Evolutionary conservation across 2,888 invertebrate genomes (phyloP).

Genomic region (Lochmaea crataegi): DNA sequence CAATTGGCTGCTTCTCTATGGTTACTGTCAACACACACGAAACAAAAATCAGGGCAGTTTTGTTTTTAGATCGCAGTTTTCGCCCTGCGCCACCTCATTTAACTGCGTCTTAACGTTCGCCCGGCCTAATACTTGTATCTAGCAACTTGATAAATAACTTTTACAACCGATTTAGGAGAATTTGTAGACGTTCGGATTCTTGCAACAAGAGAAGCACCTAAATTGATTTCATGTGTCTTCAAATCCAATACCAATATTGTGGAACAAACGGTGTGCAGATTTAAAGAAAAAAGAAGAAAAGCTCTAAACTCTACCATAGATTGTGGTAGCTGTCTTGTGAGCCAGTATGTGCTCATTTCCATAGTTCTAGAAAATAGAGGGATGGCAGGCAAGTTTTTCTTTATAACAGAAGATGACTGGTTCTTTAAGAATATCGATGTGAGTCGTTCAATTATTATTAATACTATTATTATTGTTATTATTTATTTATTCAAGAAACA

Average conservation of each 20-base stretch:
- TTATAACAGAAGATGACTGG: constrained; percentile 66
- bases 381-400: constrained; percentile 62
- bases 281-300: constrained; percentile 46
- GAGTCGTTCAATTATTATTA: constrained; percentile 38
- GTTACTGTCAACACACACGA: too few species aligned
- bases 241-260: constrained; percentile 43
- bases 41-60: too few species aligned
- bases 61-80: too few species aligned
- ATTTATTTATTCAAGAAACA: too few species aligned
- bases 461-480: too few species aligned
- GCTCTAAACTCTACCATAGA: constrained; percentile 63
- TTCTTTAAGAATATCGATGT: constrained; percentile 60
- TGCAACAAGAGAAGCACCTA: constrained; percentile 59
- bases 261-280: constrained; percentile 40
- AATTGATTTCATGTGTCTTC: constrained; percentile 56
- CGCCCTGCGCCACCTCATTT: too few species aligned
- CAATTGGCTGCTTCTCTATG: too few species aligned
- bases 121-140: too few species aligned
- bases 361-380: constrained; percentile 62
- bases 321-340: constrained; percentile 63
- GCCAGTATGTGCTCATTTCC: constrained; percentile 55
- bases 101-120: too few species aligned
- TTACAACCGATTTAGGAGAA: constrained; percentile 33
- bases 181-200: constrained; percentile 36
- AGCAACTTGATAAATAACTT: background rate